A percentile compares a stretch with the other conserved stretches of the same genome.
Evolutionary conservation across 2,797 vertebrate genomes (phyloP).

Genomic region (Epinephelus awoara): DNA sequence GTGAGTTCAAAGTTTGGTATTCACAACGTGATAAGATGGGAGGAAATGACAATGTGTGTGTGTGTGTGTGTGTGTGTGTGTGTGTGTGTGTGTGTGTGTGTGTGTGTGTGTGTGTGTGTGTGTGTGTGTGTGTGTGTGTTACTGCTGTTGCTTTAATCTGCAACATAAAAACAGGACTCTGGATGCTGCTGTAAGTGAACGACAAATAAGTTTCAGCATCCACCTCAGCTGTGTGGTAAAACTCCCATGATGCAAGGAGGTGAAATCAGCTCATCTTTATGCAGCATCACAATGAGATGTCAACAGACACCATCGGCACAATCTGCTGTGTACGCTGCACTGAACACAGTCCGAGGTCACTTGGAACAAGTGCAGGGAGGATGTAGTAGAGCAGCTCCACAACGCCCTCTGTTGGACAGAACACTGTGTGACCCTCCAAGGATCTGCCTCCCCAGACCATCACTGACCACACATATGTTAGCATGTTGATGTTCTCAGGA

Average conservation of each 20-base stretch:
- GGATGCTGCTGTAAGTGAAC: not conserved
- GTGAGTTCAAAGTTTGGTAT: conserved; percentile 10
- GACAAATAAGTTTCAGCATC: not conserved
- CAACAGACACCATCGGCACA: not conserved
- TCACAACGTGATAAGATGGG: not conserved
- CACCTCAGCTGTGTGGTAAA: not conserved
- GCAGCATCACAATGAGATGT: not conserved
- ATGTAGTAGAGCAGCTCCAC: not conserved
- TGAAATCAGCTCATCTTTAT: not conserved
- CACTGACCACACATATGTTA: too few species aligned
- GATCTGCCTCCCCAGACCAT: too few species aligned
- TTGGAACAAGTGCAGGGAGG: not conserved
- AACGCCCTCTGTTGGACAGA: conserved; percentile 23
- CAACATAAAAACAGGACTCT: not conserved
- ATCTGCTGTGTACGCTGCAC: not conserved
- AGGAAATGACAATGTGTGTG: not conserved
- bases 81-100: not conserved
- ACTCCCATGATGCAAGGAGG: not conserved
- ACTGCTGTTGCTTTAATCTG: not conserved
- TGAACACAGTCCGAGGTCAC: not conserved
- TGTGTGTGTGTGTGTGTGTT: not conserved
- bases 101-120: not conserved
- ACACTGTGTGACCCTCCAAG: not conserved
- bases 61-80: not conserved
- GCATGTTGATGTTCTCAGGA: too few species aligned